A percentile compares a stretch with the other conserved stretches of the same genome.
These are phyloP conservation scores for Drosophila pallidifrons DNA, from an alignment of 1,140 invertebrate species.

Conservation along the genomic window DNA sequence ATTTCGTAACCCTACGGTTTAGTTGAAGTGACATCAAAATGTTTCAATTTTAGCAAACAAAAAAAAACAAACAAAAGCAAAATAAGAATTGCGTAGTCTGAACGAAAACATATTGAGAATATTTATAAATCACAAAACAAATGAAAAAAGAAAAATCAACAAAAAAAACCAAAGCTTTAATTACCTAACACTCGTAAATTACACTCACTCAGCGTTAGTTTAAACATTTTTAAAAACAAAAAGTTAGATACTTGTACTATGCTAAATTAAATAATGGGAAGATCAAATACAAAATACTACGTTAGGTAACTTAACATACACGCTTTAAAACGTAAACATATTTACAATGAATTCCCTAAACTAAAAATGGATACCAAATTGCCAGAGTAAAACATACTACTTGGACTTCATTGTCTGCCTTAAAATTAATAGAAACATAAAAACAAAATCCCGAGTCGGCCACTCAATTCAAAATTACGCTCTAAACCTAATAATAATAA, in stretches of 20 bases:
- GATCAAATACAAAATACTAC: slow-evolving; percentile 33
- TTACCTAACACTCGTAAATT: slow-evolving; percentile 67
- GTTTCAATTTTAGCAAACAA: slow-evolving; percentile 20
- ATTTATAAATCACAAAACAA: slow-evolving; percentile 23
- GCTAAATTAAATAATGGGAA: slow-evolving; percentile 42
- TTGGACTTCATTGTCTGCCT: slow-evolving; percentile 79
- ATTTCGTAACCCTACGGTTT: slow-evolving; percentile 50
- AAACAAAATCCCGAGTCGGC: slow-evolving; percentile 23
- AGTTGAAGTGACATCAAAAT: slow-evolving; percentile 32
- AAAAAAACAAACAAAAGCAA: not conserved
- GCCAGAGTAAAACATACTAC: slow-evolving; percentile 40
- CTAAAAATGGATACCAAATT: slow-evolving; percentile 23
- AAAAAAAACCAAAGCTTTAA: slow-evolving; percentile 74
- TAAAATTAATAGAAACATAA: slow-evolving; percentile 51
- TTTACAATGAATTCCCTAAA: slow-evolving; percentile 14
- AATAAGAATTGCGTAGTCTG: slow-evolving; percentile 65
- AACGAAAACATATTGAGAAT: slow-evolving; percentile 74
- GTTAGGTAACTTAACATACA: slow-evolving; percentile 41
- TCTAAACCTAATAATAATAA: slow-evolving; percentile 28
- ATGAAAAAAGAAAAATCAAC: not conserved
- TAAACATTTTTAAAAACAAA: slow-evolving; percentile 57
- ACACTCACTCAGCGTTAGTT: slow-evolving; percentile 65
- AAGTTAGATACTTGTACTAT: slow-evolving; percentile 53
- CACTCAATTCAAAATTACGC: slow-evolving; percentile 36
- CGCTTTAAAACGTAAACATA: slow-evolving; percentile 30